A percentile compares a stretch with the other conserved stretches of the same genome.
These are phyloP conservation scores for Crocidura indochinensis DNA, from an alignment of 2,797 vertebrate species.

Conservation along the genomic window DNA sequence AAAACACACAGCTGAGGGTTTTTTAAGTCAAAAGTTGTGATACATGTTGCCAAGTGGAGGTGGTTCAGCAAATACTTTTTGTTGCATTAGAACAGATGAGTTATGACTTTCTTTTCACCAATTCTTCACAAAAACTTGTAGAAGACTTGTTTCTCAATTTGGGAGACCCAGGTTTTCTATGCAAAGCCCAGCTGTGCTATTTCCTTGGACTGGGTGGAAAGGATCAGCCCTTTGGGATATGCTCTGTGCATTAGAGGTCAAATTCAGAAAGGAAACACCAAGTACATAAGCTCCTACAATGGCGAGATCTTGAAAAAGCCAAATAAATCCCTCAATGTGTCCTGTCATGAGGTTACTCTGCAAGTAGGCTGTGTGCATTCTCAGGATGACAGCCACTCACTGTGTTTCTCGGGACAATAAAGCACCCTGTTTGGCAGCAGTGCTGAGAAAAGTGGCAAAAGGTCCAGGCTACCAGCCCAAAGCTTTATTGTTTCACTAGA, in stretches of 20 bases:
- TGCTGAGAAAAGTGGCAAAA: slow-evolving; percentile 8
- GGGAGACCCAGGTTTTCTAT: background rate
- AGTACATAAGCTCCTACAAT: background rate
- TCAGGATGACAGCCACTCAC: background rate
- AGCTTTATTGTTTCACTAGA: background rate
- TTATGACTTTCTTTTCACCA: background rate
- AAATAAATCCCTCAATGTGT: background rate
- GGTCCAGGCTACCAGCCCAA: background rate
- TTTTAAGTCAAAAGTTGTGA: slow-evolving; percentile 21
- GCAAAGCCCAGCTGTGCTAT: background rate
- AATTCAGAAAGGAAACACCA: background rate
- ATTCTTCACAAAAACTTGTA: background rate
- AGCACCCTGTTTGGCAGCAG: background rate
- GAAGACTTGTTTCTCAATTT: background rate
- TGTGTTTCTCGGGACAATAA: background rate
- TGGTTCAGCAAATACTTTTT: background rate
- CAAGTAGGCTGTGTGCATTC: slow-evolving; percentile 12
- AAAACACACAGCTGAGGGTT: no score
- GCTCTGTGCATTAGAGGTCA: background rate
- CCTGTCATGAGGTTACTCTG: background rate
- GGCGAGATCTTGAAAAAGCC: background rate
- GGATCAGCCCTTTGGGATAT: no score
- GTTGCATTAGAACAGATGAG: background rate
- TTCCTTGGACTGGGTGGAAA: background rate
- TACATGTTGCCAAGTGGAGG: background rate